phyloP scores from a whole-genome alignment of 2,888 invertebrate species.

The Synergus laeviventris region DNA sequence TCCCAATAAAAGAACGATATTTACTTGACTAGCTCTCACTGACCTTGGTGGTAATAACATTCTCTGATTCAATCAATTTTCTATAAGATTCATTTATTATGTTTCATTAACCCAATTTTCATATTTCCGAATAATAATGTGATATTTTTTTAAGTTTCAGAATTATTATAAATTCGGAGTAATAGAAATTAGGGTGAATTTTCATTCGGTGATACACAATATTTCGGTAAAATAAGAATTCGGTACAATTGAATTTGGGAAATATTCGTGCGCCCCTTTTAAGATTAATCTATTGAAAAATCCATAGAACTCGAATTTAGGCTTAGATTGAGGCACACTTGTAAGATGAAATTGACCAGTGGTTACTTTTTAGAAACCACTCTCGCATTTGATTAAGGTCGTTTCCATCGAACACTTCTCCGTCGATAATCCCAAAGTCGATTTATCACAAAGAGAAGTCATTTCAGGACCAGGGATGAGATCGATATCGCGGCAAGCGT shows the following conservation, averaged over 20 bases:
- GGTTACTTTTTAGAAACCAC: constrained; percentile 35
- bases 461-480: constrained; percentile 14
- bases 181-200: too few species aligned
- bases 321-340: neutral
- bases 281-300: neutral
- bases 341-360: constrained; percentile 4
- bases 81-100: neutral
- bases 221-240: too few species aligned
- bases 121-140: too few species aligned
- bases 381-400: constrained; percentile 33
- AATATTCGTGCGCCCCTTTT: neutral
- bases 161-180: too few species aligned
- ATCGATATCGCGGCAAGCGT: constrained; percentile 24
- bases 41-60: constrained; percentile 1
- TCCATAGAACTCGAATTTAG: neutral
- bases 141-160: too few species aligned
- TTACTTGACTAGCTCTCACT: neutral
- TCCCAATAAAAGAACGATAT: constrained; percentile 1
- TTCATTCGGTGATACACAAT: too few species aligned
- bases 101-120: neutral
- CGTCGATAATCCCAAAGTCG: constrained; percentile 36
- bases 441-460: constrained; percentile 37
- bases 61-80: neutral
- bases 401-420: constrained; percentile 24
- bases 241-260: too few species aligned